Conservation (phyloP, 2,888 invertebrate genomes). For the Amphimallon solstitiale region DNA sequence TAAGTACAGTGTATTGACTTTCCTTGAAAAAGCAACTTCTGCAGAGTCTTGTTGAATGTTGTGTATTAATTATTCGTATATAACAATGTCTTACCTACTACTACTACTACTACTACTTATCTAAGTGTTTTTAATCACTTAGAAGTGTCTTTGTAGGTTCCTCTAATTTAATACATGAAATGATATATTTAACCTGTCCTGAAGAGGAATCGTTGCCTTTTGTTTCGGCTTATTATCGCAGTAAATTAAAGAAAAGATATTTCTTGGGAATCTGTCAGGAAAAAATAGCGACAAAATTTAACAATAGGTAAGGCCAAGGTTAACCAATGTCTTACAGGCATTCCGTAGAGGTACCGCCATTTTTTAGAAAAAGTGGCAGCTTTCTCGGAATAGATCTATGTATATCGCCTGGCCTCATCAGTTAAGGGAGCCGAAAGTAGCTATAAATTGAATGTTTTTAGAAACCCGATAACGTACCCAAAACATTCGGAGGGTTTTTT, state of each 20-base stretch:
- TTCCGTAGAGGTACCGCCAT: slow-evolving; percentile 52
- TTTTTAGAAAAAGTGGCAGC: slow-evolving; percentile 53
- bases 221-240: slow-evolving; percentile 26
- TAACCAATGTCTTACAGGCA: slow-evolving; percentile 43
- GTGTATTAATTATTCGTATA: no score
- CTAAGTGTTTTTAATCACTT: not conserved
- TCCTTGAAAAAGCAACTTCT: no score
- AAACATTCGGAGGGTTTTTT: no score
- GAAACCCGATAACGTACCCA: slow-evolving; percentile 49
- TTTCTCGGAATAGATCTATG: slow-evolving; percentile 49
- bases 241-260: slow-evolving; percentile 25
- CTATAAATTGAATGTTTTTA: slow-evolving; percentile 56
- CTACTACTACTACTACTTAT: no score
- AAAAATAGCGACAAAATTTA: slow-evolving; percentile 38
- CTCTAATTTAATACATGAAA: not conserved
- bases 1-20: no score
- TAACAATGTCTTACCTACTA: no score
- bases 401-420: slow-evolving; percentile 41
- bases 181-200: slow-evolving; percentile 19
- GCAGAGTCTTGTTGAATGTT: no score
- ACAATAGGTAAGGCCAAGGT: slow-evolving; percentile 41
- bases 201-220: slow-evolving; percentile 21
- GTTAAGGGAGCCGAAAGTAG: slow-evolving; percentile 54
- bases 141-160: not conserved
- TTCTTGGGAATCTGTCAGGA: slow-evolving; percentile 26